phyloP scores from a whole-genome alignment of 2,113 vertebrate genomes.

The Ahaetulla prasina region DNA sequence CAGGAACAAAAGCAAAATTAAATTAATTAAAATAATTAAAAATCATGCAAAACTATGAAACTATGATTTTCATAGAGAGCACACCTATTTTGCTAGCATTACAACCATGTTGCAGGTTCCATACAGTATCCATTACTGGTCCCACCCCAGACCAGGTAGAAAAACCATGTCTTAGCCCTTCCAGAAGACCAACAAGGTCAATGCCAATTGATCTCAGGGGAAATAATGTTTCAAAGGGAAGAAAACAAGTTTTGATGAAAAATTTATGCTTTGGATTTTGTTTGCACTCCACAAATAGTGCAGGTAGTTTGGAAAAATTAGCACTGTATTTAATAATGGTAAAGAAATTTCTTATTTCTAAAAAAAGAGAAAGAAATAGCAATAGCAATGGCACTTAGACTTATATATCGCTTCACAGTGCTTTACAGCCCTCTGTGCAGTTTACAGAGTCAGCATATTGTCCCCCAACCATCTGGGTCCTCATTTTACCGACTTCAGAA shows the following conservation, averaged over 20 bases:
- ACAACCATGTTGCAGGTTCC: neutral
- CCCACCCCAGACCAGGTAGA: neutral
- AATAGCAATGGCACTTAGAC: neutral
- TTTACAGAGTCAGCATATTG: neutral
- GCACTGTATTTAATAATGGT: neutral
- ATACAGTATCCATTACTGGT: neutral
- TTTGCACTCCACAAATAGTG: neutral
- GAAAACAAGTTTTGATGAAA: neutral
- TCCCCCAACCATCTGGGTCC: neutral
- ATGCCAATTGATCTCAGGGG: neutral
- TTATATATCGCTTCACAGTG: neutral
- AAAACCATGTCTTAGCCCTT: neutral
- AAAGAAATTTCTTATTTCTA: neutral
- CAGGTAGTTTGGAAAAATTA: neutral
- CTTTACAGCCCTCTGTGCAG: neutral
- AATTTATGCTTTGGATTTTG: neutral
- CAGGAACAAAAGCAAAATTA: neutral
- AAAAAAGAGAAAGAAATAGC: neutral
- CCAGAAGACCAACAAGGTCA: neutral
- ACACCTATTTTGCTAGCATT: neutral
- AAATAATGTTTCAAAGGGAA: neutral
- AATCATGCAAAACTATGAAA: neutral
- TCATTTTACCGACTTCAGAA: neutral
- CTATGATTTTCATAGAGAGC: neutral
- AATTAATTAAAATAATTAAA: neutral